Evolutionary conservation across 2,113 vertebrate genomes (phyloP).

Genomic region (Microcebus tavaratra): DNA sequence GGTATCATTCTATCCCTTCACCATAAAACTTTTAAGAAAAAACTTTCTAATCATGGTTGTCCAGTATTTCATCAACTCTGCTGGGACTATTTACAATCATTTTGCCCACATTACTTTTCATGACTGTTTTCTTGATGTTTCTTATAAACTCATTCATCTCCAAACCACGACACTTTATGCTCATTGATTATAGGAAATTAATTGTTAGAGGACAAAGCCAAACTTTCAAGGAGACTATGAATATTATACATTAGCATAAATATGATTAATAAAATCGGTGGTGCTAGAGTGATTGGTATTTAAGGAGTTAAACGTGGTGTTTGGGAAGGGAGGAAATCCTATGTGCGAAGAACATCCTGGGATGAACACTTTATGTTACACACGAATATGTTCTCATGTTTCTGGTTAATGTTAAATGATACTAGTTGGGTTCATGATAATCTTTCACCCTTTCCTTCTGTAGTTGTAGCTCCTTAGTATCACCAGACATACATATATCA

Average conservation of each 20-base stretch:
- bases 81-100: background rate
- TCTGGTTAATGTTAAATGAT: background rate
- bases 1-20: background rate
- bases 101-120: background rate
- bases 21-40: conserved; percentile 5
- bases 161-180: background rate
- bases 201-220: background rate
- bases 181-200: conserved; percentile 1
- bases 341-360: background rate
- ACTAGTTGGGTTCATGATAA: background rate
- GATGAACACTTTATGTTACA: background rate
- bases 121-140: background rate
- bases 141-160: background rate
- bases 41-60: background rate
- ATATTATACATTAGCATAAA: background rate
- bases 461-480: background rate
- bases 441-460: background rate
- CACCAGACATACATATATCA: background rate
- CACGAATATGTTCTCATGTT: background rate
- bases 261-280: background rate
- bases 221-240: background rate
- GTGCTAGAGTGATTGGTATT: background rate
- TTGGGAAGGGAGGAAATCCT: background rate
- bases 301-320: background rate
- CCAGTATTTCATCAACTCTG: background rate